These are phyloP conservation scores for Tenrec ecaudatus DNA, from an alignment of 2,113 vertebrate species.

Conservation along the genomic window DNA sequence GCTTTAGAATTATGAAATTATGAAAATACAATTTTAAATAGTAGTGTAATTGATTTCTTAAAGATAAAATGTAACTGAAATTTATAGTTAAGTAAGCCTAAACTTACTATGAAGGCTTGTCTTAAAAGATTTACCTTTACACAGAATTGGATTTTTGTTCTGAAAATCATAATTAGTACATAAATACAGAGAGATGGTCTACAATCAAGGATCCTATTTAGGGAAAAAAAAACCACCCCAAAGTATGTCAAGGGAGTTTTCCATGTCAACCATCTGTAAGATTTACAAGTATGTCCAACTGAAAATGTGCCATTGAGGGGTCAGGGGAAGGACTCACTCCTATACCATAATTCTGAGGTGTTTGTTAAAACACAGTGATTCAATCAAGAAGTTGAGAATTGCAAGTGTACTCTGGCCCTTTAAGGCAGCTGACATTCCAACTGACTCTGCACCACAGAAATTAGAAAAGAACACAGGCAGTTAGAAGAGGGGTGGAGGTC, in stretches of 20 bases:
- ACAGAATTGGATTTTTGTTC: neutral
- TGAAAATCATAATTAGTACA: neutral
- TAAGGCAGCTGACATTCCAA: conserved; percentile 22
- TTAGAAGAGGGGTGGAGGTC: conserved; percentile 37
- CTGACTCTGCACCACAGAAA: neutral
- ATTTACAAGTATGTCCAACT: neutral
- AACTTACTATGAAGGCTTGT: neutral
- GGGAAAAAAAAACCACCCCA: neutral
- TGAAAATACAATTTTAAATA: too few species aligned
- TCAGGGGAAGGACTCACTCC: neutral
- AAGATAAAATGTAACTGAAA: too few species aligned
- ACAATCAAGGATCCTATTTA: neutral
- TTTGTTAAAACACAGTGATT: neutral
- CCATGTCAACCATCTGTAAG: neutral
- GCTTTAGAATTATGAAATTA: too few species aligned
- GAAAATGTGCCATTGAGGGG: neutral
- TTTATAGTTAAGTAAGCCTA: neutral
- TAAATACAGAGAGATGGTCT: neutral
- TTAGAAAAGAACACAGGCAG: conserved; percentile 59
- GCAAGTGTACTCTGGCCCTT: neutral
- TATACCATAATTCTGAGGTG: neutral
- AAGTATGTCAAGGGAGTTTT: neutral
- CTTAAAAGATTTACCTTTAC: too few species aligned
- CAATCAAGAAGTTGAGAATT: neutral
- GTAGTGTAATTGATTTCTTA: too few species aligned